phyloP scores from a whole-genome alignment of 1,140 invertebrate genomes.

The Heliothis subflexa region DNA sequence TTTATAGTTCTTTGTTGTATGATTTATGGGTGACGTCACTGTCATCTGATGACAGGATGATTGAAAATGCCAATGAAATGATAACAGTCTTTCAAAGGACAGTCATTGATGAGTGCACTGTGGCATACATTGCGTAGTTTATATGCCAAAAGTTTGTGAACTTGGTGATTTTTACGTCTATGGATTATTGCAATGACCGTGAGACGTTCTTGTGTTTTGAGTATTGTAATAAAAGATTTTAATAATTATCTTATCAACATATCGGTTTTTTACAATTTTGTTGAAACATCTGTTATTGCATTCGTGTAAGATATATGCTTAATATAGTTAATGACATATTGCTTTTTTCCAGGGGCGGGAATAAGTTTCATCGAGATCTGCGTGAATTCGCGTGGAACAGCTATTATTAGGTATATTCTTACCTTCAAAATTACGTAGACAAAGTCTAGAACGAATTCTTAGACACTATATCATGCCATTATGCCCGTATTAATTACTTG shows the following conservation, averaged over 20 bases:
- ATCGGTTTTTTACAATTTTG: background rate
- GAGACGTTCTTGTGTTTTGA: background rate
- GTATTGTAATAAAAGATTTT: no score
- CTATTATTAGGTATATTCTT: no score
- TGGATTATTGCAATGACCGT: background rate
- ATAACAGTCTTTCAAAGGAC: background rate
- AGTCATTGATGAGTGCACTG: background rate
- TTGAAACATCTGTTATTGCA: background rate
- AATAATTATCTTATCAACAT: background rate
- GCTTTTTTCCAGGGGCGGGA: no score
- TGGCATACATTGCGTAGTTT: background rate
- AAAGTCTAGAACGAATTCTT: no score
- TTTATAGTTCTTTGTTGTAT: constrained; percentile 52
- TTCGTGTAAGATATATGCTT: no score
- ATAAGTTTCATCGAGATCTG: no score
- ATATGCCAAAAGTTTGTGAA: background rate
- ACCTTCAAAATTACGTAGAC: no score
- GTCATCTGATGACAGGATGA: constrained; percentile 27
- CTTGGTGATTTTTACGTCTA: background rate
- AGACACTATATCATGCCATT: no score
- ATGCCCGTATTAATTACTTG: no score
- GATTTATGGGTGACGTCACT: constrained; percentile 34
- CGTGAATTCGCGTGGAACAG: no score
- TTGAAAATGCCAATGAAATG: constrained; percentile 22
- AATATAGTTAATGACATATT: no score